Conservation (phyloP, 2,888 invertebrate genomes). For the Acleris sparsana region DNA sequence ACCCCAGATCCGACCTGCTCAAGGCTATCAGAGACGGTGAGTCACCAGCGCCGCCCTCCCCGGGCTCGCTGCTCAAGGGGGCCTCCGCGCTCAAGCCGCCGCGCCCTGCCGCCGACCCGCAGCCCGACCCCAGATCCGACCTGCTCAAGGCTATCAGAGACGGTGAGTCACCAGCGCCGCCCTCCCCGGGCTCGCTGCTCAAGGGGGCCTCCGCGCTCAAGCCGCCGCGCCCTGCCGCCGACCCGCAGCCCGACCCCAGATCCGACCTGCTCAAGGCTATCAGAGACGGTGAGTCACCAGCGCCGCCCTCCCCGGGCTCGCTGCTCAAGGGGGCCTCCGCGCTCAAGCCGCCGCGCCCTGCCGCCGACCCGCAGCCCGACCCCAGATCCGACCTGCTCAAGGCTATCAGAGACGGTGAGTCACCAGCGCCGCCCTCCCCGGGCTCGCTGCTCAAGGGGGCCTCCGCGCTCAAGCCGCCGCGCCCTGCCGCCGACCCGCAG, state of each 20-base stretch:
- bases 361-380: slow-evolving; percentile 44
- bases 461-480: slow-evolving; percentile 67
- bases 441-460: too few relatives aligned
- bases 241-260: too few relatives aligned
- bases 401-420: too few relatives aligned
- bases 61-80: slow-evolving; percentile 85
- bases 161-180: slow-evolving; percentile 82
- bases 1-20: slow-evolving; percentile 95
- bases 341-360: slow-evolving; percentile 85
- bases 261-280: too few relatives aligned
- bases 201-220: slow-evolving; percentile 33
- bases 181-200: too few relatives aligned
- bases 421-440: too few relatives aligned
- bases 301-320: too few relatives aligned
- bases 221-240: slow-evolving; percentile 59
- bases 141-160: slow-evolving; percentile 97
- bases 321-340: too few relatives aligned
- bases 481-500: slow-evolving; percentile 89
- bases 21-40: slow-evolving; percentile 97
- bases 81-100: slow-evolving; percentile 88
- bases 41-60: slow-evolving; percentile 79
- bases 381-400: too few relatives aligned
- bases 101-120: slow-evolving; percentile 89
- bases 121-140: slow-evolving; percentile 93
- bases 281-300: too few relatives aligned